phyloP scores from a whole-genome alignment of 2,888 invertebrate genomes.

The Chrysodeixis includens region DNA sequence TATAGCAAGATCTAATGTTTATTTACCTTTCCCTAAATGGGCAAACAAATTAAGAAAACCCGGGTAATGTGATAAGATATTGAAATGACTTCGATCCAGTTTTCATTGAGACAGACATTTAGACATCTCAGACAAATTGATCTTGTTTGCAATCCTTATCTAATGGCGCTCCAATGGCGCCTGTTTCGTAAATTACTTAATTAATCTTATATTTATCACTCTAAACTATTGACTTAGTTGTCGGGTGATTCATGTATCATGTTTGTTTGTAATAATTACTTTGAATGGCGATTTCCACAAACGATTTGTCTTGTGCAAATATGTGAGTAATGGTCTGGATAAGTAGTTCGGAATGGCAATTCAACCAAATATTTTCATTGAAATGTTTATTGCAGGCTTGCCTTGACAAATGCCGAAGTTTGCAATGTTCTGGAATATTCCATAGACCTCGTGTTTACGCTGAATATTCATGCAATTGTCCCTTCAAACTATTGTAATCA shows the following conservation, averaged over 20 bases:
- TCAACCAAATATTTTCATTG: slow-evolving; percentile 10
- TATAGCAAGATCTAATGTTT: not conserved
- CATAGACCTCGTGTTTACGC: too few species aligned
- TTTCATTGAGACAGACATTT: slow-evolving; percentile 13
- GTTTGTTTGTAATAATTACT: slow-evolving; percentile 4
- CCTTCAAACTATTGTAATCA: not conserved
- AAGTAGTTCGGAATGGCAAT: not conserved
- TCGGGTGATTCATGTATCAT: slow-evolving; percentile 1
- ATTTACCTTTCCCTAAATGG: slow-evolving; percentile 20
- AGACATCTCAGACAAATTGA: slow-evolving; percentile 32
- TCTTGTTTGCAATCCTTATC: slow-evolving; percentile 29
- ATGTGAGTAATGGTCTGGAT: not conserved
- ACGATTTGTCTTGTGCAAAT: not conserved
- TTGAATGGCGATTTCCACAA: not conserved
- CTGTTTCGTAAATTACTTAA: slow-evolving; percentile 11
- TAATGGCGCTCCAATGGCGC: slow-evolving; percentile 17
- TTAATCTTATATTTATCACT: slow-evolving; percentile 9
- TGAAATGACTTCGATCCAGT: slow-evolving; percentile 18
- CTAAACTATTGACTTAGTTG: slow-evolving; percentile 3
- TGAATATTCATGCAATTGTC: too few species aligned
- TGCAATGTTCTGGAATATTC: not conserved
- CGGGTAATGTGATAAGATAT: slow-evolving; percentile 27
- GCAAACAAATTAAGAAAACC: slow-evolving; percentile 14
- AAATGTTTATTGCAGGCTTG: not conserved
- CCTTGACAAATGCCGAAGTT: not conserved